Evolutionary conservation across 37 sponge, comb jelly and placozoan species (phyloP), one percentile per base, ranked within the genome.

Genomic region (Halisarca cf. caerulea): DNA sequence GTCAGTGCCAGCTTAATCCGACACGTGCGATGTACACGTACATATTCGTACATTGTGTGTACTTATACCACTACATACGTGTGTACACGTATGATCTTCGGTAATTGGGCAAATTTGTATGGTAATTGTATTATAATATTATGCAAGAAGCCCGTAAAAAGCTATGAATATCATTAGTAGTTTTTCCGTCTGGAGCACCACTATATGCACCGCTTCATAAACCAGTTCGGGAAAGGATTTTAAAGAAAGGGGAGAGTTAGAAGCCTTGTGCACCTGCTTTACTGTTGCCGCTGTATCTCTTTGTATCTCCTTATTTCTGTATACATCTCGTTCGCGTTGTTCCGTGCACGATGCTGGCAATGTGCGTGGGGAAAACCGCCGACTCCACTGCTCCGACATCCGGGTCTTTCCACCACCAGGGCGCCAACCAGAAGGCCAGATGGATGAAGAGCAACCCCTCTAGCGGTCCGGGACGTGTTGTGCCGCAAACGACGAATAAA

Each of bases 341-440:
- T 20, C 66, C 82, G 11, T 30, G 30, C 83, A 69, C 32, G 30
- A 91, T 91, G 91, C 84, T 91, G 74, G 88, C 91, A 71, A 91
- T 91, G 91, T 91, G 91, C 60, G 91, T 91, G 34, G 87, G 91
- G 6, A 91, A 91, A 87, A 64, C 91, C 2, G 85, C 72, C 53
- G 91, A 91, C 57, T 11, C 91, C 8, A 66, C 78, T 9, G 53
- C 82, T 25, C 33, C 84, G 0, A 34, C 84, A 3, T 70, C 80
- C 30, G 72, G 72, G 47, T 2, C 14, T 2, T 30, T 25, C 42
- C 57, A 43, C 27, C 40, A 25, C 41, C 57, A 53, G n/a, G 17
- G 21, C 51, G 55, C 11, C 0, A 25, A 42, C 39, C 45, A 37
- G 44, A 38, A 30, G 23, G 41, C 25, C 18, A 24, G 59, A 51